phyloP scores from a whole-genome alignment of 2,888 invertebrate genomes.

The Eumacrocentrus americanus region DNA sequence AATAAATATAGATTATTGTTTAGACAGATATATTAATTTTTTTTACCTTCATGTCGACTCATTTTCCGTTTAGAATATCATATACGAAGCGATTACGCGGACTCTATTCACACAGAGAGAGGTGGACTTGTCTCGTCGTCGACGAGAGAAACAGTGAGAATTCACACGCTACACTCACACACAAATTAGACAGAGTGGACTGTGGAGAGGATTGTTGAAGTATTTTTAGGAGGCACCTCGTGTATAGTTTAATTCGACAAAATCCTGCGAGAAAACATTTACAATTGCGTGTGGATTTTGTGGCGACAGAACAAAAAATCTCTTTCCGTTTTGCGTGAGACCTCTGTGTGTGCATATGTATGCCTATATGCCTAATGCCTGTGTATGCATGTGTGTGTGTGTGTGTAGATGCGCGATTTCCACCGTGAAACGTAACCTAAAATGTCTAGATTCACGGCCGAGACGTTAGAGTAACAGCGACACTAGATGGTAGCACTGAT shows the following conservation, averaged over 20 bases:
- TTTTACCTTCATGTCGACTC: conserved; percentile 95
- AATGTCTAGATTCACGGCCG: too few relatives aligned
- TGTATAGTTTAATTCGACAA: conserved; percentile 47
- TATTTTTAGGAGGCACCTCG: conserved; percentile 52
- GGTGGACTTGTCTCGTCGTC: too few relatives aligned
- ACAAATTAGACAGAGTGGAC: too few relatives aligned
- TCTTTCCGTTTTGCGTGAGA: neutral
- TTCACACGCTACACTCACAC: neutral
- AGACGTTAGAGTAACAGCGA: too few relatives aligned
- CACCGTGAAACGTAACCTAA: too few relatives aligned
- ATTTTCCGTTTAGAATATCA: conserved; percentile 69
- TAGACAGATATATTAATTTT: conserved; percentile 45
- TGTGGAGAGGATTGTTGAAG: neutral
- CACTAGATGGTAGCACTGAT: too few relatives aligned
- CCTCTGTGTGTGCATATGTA: neutral
- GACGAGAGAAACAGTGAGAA: too few relatives aligned
- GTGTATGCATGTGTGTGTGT: neutral
- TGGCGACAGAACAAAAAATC: neutral
- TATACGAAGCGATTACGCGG: conserved; percentile 57
- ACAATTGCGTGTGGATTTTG: neutral
- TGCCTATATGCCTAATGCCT: neutral
- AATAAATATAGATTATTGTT: neutral
- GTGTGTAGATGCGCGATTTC: neutral
- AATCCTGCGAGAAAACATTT: neutral
- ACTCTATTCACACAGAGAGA: neutral